Evolutionary conservation across 2,113 vertebrate genomes (phyloP).

Genomic region (Melanerpes aurifrons): DNA sequence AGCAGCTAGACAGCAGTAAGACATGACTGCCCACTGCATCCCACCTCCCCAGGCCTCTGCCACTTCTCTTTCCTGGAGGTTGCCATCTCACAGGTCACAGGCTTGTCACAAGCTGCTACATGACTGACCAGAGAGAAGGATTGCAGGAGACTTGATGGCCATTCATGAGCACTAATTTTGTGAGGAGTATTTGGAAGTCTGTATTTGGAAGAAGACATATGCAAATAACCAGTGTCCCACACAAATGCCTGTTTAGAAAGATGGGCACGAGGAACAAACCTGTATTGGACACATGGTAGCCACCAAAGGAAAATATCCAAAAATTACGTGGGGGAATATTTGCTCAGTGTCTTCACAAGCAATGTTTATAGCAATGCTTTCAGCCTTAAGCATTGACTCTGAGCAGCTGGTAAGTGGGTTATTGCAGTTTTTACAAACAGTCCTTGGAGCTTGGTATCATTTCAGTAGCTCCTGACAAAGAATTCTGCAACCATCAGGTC

Average conservation of each 20-base stretch:
- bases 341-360: neutral
- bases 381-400: neutral
- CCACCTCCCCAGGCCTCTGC: neutral
- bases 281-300: neutral
- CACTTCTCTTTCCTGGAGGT: neutral
- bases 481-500: neutral
- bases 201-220: neutral
- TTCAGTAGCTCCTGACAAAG: neutral
- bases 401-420: neutral
- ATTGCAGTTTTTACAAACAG: neutral
- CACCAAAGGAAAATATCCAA: neutral
- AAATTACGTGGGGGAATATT: neutral
- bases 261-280: neutral
- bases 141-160: neutral
- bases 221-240: neutral
- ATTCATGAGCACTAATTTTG: neutral
- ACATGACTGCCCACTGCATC: neutral
- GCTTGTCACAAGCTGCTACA: neutral
- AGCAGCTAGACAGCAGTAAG: neutral
- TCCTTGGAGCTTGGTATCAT: neutral
- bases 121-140: neutral
- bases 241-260: neutral
- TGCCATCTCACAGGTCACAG: neutral
- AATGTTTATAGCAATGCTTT: neutral
- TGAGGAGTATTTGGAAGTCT: neutral